Evolutionary conservation across 2,113 vertebrate species (phyloP).

Genomic region (Tor tambroides): DNA sequence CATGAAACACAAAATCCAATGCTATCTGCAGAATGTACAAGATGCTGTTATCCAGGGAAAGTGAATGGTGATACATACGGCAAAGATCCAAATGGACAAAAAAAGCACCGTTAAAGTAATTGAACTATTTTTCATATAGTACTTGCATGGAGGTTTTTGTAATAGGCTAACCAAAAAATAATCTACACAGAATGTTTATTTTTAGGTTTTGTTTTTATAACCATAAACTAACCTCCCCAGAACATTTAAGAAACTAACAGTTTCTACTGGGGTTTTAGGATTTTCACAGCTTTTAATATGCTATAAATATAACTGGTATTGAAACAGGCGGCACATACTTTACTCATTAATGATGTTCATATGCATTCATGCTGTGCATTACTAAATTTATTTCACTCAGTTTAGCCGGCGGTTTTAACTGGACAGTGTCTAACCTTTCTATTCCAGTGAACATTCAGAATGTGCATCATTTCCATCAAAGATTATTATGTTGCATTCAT

Average conservation of each 20-base stretch:
- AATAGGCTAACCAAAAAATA: no score
- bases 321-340: neutral
- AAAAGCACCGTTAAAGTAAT: no score
- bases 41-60: no score
- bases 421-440: neutral
- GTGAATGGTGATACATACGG: no score
- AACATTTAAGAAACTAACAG: no score
- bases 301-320: neutral
- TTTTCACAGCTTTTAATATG: no score
- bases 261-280: neutral
- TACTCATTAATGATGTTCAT: neutral
- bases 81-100: no score
- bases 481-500: constrained; percentile 12
- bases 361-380: neutral
- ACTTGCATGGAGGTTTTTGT: no score
- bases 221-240: no score
- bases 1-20: neutral
- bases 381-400: neutral
- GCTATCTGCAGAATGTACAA: neutral
- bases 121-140: no score
- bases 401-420: neutral
- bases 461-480: neutral
- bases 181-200: no score
- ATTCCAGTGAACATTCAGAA: neutral
- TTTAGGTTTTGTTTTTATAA: no score